Conservation (phyloP, 2,888 invertebrate species). For the Chironomus riparius region DNA sequence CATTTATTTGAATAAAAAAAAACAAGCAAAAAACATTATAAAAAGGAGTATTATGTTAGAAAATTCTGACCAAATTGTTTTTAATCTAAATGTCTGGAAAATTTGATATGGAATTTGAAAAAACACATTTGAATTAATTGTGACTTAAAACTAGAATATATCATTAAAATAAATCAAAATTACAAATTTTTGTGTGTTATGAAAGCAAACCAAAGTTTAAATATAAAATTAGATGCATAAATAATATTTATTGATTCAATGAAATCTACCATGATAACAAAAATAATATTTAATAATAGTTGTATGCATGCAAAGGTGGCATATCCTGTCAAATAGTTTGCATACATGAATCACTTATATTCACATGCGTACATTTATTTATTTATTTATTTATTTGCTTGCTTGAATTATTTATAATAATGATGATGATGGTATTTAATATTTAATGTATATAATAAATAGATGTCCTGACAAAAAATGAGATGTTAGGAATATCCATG, state of each 20-base stretch:
- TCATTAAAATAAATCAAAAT: too few relatives aligned
- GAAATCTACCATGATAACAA: background rate
- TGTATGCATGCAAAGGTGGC: background rate
- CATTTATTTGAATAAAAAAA: too few relatives aligned
- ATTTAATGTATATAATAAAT: background rate
- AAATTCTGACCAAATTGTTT: too few relatives aligned
- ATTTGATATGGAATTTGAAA: too few relatives aligned
- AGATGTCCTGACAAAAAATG: background rate
- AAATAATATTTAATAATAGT: background rate
- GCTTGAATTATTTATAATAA: background rate
- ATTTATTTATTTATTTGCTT: slow-evolving; percentile 2
- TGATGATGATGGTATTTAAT: slow-evolving; percentile 9
- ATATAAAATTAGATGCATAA: background rate
- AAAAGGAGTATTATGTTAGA: too few relatives aligned
- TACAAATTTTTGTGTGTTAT: too few relatives aligned
- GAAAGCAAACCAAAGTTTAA: too few relatives aligned
- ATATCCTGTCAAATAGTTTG: background rate
- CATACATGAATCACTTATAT: background rate
- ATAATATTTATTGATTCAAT: background rate
- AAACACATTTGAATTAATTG: too few relatives aligned
- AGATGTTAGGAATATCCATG: background rate
- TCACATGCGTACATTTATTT: background rate
- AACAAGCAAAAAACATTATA: too few relatives aligned
- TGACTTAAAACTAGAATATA: too few relatives aligned
- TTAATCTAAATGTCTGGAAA: too few relatives aligned